Evolutionary conservation across 2,888 invertebrate species (phyloP).

Genomic region (Buathra laborator): DNA sequence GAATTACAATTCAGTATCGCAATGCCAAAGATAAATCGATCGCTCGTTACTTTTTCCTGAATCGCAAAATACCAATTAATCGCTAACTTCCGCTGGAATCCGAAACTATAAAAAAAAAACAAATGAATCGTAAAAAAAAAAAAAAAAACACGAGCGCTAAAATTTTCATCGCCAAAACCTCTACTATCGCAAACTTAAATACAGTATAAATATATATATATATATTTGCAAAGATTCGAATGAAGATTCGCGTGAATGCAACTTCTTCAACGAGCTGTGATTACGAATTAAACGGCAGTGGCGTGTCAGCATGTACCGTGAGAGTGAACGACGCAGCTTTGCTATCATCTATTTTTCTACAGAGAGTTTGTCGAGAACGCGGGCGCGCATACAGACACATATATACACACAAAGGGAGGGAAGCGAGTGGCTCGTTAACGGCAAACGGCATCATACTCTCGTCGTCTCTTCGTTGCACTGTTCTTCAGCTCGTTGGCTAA

Average conservation of each 20-base stretch:
- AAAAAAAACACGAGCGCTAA: not conserved
- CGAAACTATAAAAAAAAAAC: not conserved
- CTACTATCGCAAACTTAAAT: not conserved
- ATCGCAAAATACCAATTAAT: not conserved
- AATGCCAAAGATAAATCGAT: not conserved
- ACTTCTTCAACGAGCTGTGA: constrained; percentile 25
- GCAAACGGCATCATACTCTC: constrained; percentile 33
- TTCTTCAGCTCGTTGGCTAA: constrained; percentile 28
- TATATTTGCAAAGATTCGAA: not conserved
- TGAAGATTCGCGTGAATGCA: not conserved
- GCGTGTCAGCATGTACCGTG: not conserved
- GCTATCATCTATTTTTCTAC: not conserved
- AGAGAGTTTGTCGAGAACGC: constrained; percentile 11
- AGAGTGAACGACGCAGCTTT: not conserved
- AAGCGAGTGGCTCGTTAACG: constrained; percentile 57
- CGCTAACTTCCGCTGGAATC: not conserved
- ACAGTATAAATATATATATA: not conserved
- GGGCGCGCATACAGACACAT: constrained; percentile 20
- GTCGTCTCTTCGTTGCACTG: constrained; percentile 39
- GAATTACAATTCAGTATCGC: not conserved
- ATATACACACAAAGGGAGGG: constrained; percentile 22
- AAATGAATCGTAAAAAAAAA: not conserved
- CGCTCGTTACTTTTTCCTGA: not conserved
- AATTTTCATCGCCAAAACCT: not conserved
- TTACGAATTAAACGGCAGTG: constrained; percentile 41